Percentiles rank a stretch among this genome's conserved stretches.
Evolutionary conservation across 1,140 invertebrate species (phyloP).

Genomic region (Eubasilissa regina): DNA sequence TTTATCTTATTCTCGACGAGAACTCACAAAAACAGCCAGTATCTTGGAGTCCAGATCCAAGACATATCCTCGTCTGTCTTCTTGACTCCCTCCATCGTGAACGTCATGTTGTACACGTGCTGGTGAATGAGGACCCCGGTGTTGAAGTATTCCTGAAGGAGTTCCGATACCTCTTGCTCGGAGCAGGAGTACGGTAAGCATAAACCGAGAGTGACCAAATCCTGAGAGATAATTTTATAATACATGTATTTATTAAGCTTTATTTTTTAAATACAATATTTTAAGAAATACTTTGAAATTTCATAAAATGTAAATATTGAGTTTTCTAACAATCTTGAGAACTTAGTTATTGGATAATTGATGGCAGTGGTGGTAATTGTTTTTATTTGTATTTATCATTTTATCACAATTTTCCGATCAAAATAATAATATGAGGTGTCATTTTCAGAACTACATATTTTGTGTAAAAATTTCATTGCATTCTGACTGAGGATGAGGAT

Average conservation of each 20-base stretch:
- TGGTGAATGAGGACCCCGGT: constrained; percentile 9
- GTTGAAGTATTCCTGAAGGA: constrained; percentile 19
- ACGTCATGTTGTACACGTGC: constrained; percentile 22
- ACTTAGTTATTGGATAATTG: neutral
- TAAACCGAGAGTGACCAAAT: constrained; percentile 8
- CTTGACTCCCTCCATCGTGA: constrained; percentile 31
- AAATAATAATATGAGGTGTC: neutral
- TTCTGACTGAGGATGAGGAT: no score
- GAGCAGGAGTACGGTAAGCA: constrained; percentile 13
- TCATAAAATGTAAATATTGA: neutral
- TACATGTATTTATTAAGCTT: neutral
- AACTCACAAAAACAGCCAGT: constrained; percentile 11
- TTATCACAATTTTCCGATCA: neutral
- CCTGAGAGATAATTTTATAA: neutral
- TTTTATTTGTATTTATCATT: neutral
- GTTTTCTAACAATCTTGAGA: neutral
- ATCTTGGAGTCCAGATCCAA: constrained; percentile 11
- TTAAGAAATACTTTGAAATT: neutral
- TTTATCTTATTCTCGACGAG: no score
- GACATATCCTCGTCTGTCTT: constrained; percentile 18
- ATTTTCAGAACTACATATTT: neutral
- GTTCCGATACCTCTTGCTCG: neutral
- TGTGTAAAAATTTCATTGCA: no score
- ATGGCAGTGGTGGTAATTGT: neutral
- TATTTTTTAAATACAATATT: neutral